Evolutionary conservation across 2,888 invertebrate genomes (phyloP).

Genomic region (Microdon myrmicae): DNA sequence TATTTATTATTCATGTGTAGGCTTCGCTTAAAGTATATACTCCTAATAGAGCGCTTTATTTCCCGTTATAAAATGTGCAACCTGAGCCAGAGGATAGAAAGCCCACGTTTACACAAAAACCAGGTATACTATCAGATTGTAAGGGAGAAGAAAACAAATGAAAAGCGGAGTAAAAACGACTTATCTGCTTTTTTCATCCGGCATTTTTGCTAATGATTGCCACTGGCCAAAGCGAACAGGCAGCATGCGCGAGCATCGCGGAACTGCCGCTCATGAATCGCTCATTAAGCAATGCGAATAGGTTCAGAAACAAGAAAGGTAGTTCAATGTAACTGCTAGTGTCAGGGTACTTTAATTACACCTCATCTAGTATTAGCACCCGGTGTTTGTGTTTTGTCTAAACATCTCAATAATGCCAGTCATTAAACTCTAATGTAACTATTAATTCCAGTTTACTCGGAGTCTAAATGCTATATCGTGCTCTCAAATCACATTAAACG

Average conservation of each 20-base stretch:
- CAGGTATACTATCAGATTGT: no score
- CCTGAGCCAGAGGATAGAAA: no score
- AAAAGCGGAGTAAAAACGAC: background rate
- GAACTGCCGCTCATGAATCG: constrained; percentile 25
- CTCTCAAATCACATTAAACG: no score
- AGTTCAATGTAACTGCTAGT: constrained; percentile 35
- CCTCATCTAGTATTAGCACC: constrained; percentile 18
- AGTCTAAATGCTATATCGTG: background rate
- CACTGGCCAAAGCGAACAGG: constrained; percentile 4
- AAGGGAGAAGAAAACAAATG: background rate
- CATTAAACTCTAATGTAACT: background rate
- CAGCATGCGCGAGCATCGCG: constrained; percentile 6
- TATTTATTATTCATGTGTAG: no score
- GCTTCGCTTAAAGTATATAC: no score
- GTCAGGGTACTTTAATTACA: constrained; percentile 9
- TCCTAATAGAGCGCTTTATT: no score
- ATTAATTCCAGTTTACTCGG: constrained; percentile 7
- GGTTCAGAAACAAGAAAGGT: constrained; percentile 8
- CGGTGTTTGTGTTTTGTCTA: background rate
- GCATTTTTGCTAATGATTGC: constrained; percentile 39
- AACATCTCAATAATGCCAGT: background rate
- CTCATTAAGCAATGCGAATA: constrained; percentile 38
- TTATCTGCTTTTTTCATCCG: constrained; percentile 32
- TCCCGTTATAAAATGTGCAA: no score
- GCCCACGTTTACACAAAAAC: no score